phyloP scores from a whole-genome alignment of 2,797 vertebrate species.

The Mionectes olivaceus region DNA sequence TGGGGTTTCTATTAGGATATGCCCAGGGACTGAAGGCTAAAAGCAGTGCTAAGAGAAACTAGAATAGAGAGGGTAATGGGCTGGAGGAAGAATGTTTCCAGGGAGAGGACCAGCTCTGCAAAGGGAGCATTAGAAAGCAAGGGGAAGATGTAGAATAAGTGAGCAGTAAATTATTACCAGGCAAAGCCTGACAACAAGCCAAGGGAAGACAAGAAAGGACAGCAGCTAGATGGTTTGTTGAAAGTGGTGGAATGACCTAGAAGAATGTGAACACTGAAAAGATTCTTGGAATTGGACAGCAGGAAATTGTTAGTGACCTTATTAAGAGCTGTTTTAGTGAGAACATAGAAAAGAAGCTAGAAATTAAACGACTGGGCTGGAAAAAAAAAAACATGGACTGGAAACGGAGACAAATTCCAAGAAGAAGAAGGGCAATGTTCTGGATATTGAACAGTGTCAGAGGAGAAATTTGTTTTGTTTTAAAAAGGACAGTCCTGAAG shows the following conservation, averaged over 20 bases:
- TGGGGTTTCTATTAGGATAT: not conserved
- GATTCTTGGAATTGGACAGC: not conserved
- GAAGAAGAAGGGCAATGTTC: constrained; percentile 24
- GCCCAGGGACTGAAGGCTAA: not conserved
- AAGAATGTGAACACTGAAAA: constrained; percentile 43
- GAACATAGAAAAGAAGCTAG: constrained; percentile 22
- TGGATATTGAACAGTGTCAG: not conserved
- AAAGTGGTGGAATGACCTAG: constrained; percentile 32
- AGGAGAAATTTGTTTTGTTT: not conserved
- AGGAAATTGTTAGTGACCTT: constrained; percentile 49
- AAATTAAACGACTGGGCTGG: not conserved
- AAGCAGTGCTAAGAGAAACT: not conserved
- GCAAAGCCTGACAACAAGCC: constrained; percentile 11
- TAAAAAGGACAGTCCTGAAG: not conserved
- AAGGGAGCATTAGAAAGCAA: not conserved
- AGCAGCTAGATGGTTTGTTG: not conserved
- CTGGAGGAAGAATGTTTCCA: not conserved
- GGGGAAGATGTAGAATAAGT: not conserved
- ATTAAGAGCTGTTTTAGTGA: constrained; percentile 23
- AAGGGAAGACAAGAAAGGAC: not conserved
- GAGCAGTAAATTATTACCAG: not conserved
- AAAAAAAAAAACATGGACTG: not conserved
- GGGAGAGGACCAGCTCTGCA: not conserved
- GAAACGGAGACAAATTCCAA: not conserved
- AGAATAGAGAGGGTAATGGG: not conserved